Evolutionary conservation across 2,888 invertebrate genomes (phyloP).

Genomic region (Euphydryas editha): DNA sequence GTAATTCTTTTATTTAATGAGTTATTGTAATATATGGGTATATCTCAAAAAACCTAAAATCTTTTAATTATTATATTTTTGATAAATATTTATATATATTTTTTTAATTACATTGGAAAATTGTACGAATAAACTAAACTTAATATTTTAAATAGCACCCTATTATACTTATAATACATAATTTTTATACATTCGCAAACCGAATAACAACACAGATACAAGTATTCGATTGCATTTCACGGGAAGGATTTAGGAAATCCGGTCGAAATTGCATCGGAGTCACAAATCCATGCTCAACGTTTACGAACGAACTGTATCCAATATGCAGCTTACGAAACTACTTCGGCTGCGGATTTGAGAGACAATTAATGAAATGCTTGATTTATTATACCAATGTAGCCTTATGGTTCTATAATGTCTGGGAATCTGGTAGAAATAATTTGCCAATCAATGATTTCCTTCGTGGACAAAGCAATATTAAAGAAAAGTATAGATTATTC

Average conservation of each 20-base stretch:
- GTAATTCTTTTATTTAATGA: no score
- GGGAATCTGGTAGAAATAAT: no score
- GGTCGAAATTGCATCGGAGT: conserved; percentile 38
- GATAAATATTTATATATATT: no score
- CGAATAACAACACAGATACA: conserved; percentile 8
- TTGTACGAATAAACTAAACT: neutral
- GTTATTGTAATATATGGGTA: no score
- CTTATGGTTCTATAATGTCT: no score
- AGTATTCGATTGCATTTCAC: conserved; percentile 32
- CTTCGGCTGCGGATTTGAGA: neutral
- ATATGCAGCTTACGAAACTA: conserved; percentile 6
- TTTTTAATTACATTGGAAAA: no score
- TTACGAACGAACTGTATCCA: conserved; percentile 26
- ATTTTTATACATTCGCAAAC: conserved; percentile 8
- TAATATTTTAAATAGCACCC: neutral
- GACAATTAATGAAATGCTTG: neutral
- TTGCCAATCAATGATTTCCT: no score
- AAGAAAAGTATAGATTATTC: no score
- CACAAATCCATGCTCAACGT: conserved; percentile 33
- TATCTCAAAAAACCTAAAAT: no score
- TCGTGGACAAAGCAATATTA: no score
- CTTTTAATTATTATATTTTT: no score
- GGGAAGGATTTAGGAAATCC: conserved; percentile 38
- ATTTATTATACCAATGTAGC: neutral
- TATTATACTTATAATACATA: neutral